phyloP scores from a whole-genome alignment of 2,113 vertebrate genomes.

The Atrichornis clamosus region DNA sequence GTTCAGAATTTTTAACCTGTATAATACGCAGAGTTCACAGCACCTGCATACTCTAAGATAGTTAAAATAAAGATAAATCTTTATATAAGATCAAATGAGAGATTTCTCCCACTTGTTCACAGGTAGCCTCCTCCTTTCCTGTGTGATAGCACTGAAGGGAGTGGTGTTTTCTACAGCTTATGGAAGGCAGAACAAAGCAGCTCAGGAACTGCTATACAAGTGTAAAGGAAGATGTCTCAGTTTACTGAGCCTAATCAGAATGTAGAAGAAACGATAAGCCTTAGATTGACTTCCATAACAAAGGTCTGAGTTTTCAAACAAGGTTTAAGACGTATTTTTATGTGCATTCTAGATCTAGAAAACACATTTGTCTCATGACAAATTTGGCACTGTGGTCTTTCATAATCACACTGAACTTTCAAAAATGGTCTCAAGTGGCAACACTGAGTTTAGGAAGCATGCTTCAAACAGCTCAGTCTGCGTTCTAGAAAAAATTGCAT shows the following conservation, averaged over 20 bases:
- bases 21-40: background rate
- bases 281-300: background rate
- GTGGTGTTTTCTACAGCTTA: background rate
- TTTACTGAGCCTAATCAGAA: background rate
- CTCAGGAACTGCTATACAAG: background rate
- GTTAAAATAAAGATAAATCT: background rate
- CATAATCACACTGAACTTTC: background rate
- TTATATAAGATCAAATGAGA: background rate
- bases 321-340: background rate
- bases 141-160: background rate
- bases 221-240: background rate
- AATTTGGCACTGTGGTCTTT: background rate
- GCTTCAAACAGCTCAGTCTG: background rate
- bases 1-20: background rate
- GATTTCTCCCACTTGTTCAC: background rate
- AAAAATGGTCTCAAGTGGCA: background rate
- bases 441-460: background rate
- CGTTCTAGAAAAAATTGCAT: background rate
- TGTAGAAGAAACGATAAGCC: background rate
- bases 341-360: rapidly evolving
- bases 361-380: background rate
- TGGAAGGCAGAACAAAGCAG: background rate
- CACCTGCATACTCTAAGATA: background rate
- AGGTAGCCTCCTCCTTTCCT: background rate
- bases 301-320: background rate